Evolutionary conservation across 2,113 vertebrate species (phyloP), one percentile per base, ranked within the genome.

Genomic region (Campylomormyrus numenius): DNA sequence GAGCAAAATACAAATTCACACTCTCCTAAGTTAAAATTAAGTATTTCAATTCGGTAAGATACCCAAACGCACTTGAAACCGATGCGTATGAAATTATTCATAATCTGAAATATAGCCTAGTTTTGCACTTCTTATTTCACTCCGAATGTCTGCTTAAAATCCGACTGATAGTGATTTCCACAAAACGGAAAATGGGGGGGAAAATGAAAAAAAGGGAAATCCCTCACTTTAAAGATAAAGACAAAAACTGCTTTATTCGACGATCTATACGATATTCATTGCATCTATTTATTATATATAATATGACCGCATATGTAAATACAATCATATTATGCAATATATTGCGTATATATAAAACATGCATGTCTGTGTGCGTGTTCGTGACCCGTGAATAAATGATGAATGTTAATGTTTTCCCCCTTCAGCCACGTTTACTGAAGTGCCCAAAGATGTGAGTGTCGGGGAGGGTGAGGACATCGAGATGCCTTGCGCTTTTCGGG

Each of bases 401-500:
- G 91, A 93, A 93, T 92, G 92, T 94, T 91, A 94, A 90, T 93
- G 94, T 89, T 58, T 93, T 90, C 39, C 92, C 62, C 91, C 91
- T 88, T 91, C 93, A 99, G 98, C 97, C 92, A 95, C 96, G 91
- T 99, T 99, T 93, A 98, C 97, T 50, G 97, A 99, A 97, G 97
- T 98, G 95, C 98, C 98, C 94, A 96, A 96, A 95, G 98, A 98
- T 97, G 96, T 98, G 96, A 98, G 95, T 90, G 97, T 98, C 89
- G 95, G 96, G 92, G 98, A 99, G 94, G 98, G 98, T 92, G 98
- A 98, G 92, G 97, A 99, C 92, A 97, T 99, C 95, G 97, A 98
- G 95, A 98, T 99, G 98, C 97, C 98, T 92, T 99, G 98, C 91
- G 96, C 98, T 89, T 99, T 98, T 94, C 96, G 96, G 93, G 97